Evolutionary conservation across 2,888 invertebrate genomes (phyloP).

Genomic region (Scrobipalpa costella): DNA sequence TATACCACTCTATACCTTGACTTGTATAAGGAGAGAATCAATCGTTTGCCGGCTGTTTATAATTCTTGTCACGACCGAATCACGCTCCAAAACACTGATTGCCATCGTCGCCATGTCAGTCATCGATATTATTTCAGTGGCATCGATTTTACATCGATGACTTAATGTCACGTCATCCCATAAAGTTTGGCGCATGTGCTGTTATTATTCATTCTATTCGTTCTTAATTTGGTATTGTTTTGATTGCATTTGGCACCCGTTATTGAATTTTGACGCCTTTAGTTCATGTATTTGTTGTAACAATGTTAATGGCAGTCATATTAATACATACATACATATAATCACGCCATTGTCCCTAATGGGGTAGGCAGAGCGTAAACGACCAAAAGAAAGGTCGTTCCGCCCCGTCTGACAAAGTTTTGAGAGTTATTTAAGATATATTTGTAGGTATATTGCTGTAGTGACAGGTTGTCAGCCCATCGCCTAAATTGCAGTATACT

Average conservation of each 20-base stretch:
- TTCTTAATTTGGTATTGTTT: constrained; percentile 47
- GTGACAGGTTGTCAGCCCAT: too few relatives aligned
- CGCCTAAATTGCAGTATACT: too few relatives aligned
- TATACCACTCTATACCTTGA: too few relatives aligned
- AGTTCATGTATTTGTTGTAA: constrained; percentile 20
- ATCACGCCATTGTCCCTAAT: too few relatives aligned
- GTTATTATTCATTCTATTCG: constrained; percentile 34
- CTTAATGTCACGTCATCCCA: constrained; percentile 10
- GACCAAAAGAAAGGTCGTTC: too few relatives aligned
- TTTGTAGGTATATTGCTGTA: too few relatives aligned
- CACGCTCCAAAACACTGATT: constrained; percentile 12
- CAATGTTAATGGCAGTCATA: too few relatives aligned
- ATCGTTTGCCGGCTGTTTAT: neutral
- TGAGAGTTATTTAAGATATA: too few relatives aligned
- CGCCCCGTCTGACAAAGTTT: too few relatives aligned
- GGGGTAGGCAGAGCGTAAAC: too few relatives aligned
- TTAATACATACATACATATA: too few relatives aligned
- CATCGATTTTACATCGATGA: constrained; percentile 14
- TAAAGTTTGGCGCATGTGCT: constrained; percentile 17
- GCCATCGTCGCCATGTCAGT: constrained; percentile 11
- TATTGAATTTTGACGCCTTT: neutral
- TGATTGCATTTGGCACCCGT: constrained; percentile 39
- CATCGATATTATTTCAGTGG: constrained; percentile 15
- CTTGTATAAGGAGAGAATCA: neutral
- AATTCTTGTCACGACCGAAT: constrained; percentile 3